Conservation (phyloP, 2,797 vertebrate genomes). For the Phoeniculus purpureus region DNA sequence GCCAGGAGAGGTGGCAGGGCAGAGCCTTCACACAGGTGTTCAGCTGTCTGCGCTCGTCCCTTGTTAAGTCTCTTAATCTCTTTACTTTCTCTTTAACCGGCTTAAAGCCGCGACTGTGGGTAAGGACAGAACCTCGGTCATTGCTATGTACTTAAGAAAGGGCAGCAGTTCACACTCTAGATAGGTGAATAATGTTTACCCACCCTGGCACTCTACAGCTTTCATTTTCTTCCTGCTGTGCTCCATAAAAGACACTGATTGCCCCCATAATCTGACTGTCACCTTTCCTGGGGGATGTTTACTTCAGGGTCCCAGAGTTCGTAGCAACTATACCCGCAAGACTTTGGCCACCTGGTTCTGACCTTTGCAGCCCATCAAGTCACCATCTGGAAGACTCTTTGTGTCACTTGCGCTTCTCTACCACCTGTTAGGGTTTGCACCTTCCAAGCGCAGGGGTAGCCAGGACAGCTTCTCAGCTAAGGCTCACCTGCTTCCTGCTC, state of each 20-base stretch:
- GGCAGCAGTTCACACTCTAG: slow-evolving; percentile 20
- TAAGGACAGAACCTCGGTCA: background rate
- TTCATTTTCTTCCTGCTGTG: slow-evolving; percentile 32
- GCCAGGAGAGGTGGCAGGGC: background rate
- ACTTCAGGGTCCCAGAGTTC: background rate
- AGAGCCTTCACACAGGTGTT: background rate
- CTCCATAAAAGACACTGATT: background rate
- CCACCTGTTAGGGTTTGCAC: background rate
- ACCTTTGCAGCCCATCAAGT: background rate
- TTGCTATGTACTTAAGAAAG: slow-evolving; percentile 27
- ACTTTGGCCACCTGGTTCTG: background rate
- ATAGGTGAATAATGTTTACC: slow-evolving; percentile 33
- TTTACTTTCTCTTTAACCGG: slow-evolving; percentile 55
- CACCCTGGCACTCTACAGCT: slow-evolving; percentile 34
- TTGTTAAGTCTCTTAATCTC: background rate
- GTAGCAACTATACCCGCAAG: background rate
- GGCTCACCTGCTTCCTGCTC: background rate
- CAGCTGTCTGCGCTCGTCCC: background rate
- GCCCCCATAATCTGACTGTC: background rate
- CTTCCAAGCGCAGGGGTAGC: background rate
- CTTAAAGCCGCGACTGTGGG: background rate
- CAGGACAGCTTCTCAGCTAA: background rate
- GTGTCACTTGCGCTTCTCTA: background rate
- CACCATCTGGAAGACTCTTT: background rate
- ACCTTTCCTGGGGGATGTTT: background rate